A percentile compares a stretch with the other conserved stretches of the same genome.
Evolutionary conservation across 2,888 invertebrate species (phyloP).

Genomic region (Rhyacophila evoluta): DNA sequence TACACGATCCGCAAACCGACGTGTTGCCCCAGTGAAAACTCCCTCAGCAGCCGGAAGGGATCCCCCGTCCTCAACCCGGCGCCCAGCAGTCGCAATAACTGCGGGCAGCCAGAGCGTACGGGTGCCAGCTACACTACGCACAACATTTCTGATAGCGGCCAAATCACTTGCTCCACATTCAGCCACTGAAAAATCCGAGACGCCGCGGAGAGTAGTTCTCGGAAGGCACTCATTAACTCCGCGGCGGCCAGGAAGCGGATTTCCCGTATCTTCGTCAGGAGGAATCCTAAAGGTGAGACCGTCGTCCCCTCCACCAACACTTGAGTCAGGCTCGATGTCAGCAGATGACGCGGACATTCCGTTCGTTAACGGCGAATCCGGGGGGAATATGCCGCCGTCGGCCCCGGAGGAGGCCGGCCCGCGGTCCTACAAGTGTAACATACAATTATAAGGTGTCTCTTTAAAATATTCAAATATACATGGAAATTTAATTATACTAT

Average conservation of each 20-base stretch:
- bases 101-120: conserved; percentile 68
- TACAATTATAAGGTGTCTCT: no score
- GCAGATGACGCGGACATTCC: conserved; percentile 61
- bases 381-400: conserved; percentile 64
- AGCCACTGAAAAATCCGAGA: neutral
- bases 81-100: conserved; percentile 56
- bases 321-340: conserved; percentile 67
- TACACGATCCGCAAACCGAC: conserved; percentile 35
- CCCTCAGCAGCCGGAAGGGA: conserved; percentile 65
- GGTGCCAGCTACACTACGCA: conserved; percentile 65
- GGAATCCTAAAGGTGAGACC: conserved; percentile 56
- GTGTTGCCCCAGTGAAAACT: conserved; percentile 62
- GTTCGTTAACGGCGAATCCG: conserved; percentile 68
- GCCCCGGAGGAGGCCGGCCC: conserved; percentile 70
- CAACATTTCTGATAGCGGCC: conserved; percentile 66
- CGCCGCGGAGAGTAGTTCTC: neutral
- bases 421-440: conserved; percentile 61
- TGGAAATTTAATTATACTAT: no score
- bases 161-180: conserved; percentile 62
- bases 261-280: conserved; percentile 48
- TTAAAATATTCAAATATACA: no score
- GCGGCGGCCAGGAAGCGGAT: neutral
- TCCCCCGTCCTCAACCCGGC: conserved; percentile 34
- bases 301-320: conserved; percentile 32
- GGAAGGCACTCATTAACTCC: neutral